phyloP scores from a whole-genome alignment of 2,113 vertebrate species.

The Microcebus jonahi region DNA sequence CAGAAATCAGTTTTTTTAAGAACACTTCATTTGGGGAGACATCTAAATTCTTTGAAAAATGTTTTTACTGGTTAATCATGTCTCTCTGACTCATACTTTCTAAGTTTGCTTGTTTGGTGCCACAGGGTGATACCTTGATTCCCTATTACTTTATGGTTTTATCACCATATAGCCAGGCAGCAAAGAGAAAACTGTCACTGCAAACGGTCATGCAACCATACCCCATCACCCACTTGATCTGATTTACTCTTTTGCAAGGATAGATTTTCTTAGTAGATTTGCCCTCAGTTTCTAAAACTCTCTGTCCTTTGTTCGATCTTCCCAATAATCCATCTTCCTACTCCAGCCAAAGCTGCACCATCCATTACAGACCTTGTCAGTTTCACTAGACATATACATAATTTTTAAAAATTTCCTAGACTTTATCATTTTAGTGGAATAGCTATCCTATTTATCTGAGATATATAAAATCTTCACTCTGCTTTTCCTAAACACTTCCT shows the following conservation, averaged over 20 bases:
- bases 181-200: background rate
- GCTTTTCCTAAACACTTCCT: background rate
- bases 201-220: background rate
- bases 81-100: background rate
- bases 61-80: background rate
- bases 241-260: slow-evolving; percentile 1
- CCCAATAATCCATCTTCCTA: background rate
- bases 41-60: background rate
- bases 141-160: background rate
- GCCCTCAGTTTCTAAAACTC: background rate
- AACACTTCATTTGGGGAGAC: background rate
- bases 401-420: background rate
- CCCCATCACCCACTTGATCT: background rate
- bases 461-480: background rate
- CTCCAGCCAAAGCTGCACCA: background rate
- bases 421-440: background rate
- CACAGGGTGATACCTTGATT: background rate
- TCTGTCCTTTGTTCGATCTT: background rate
- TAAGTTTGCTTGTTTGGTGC: background rate
- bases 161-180: background rate
- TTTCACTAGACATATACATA: background rate
- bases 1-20: background rate
- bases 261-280: slow-evolving; percentile 23
- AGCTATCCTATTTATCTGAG: background rate
- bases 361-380: background rate